Conservation (phyloP, 2,888 invertebrate genomes). For the Nephrotoma guestfalica region DNA sequence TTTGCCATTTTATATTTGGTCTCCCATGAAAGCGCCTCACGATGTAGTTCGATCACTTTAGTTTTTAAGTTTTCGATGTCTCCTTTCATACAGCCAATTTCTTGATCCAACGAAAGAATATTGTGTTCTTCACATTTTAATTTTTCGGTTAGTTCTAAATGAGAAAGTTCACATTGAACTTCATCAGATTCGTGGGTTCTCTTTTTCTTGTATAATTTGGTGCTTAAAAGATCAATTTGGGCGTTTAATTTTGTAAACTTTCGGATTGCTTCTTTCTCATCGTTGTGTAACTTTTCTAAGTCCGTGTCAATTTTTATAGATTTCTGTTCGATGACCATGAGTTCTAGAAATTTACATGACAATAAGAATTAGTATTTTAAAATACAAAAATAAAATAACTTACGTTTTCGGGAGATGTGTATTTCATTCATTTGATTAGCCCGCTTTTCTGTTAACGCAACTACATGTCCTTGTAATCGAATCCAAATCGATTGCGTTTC, state of each 20-base stretch:
- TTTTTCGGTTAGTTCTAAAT: constrained; percentile 36
- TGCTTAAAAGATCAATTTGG: constrained; percentile 41
- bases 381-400: constrained; percentile 16
- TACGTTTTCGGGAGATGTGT: constrained; percentile 56
- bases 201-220: constrained; percentile 39
- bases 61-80: constrained; percentile 41
- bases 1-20: constrained; percentile 58
- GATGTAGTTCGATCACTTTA: constrained; percentile 46
- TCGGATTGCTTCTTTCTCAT: constrained; percentile 41
- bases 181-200: constrained; percentile 39
- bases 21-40: constrained; percentile 67
- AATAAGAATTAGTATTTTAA: not conserved
- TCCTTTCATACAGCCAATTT: constrained; percentile 36
- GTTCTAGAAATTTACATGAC: constrained; percentile 18
- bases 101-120: constrained; percentile 41
- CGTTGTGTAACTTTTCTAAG: constrained; percentile 39
- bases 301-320: constrained; percentile 52
- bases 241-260: constrained; percentile 45
- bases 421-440: constrained; percentile 52
- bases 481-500: constrained; percentile 60
- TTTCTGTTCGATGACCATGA: constrained; percentile 54
- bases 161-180: constrained; percentile 38
- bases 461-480: constrained; percentile 56
- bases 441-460: constrained; percentile 51
- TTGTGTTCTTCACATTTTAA: constrained; percentile 25